Percentiles rank a stretch among this genome's conserved stretches.
phyloP scores from a whole-genome alignment of 2,113 vertebrate species.

The Bubo blakistoni region DNA sequence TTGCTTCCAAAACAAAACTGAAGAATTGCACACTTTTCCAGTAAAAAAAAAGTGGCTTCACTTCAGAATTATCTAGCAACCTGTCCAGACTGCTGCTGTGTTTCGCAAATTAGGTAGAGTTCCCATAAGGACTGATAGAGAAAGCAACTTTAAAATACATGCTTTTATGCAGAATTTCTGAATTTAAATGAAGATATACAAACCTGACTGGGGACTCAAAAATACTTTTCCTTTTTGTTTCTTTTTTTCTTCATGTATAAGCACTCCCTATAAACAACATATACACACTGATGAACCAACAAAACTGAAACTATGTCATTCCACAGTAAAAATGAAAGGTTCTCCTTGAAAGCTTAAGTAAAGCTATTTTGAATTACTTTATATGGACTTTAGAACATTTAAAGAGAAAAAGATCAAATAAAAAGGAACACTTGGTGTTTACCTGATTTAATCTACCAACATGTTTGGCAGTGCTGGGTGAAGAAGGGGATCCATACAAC shows the following conservation, averaged over 20 bases:
- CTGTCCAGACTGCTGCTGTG: background rate
- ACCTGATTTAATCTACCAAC: constrained; percentile 78
- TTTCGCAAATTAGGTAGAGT: background rate
- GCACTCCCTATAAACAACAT: constrained; percentile 72
- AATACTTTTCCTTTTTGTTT: constrained; percentile 82
- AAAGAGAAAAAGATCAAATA: background rate
- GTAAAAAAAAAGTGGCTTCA: background rate
- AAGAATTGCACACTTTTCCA: background rate
- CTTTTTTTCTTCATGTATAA: constrained; percentile 83
- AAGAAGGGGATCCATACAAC: constrained; percentile 59
- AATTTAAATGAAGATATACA: constrained; percentile 38
- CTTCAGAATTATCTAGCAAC: background rate
- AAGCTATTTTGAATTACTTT: background rate
- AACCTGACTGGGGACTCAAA: constrained; percentile 89
- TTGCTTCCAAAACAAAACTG: background rate
- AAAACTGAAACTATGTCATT: background rate
- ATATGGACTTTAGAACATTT: background rate
- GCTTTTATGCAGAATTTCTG: background rate
- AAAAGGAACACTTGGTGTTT: background rate
- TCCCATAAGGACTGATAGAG: background rate
- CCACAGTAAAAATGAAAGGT: background rate
- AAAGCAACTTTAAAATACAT: background rate
- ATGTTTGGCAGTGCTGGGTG: constrained; percentile 69
- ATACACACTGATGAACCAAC: constrained; percentile 10
- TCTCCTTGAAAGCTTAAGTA: background rate